Base-by-base conservation (phyloP, 2,888 invertebrate genomes). In the Troides oblongomaculatus region DNA sequence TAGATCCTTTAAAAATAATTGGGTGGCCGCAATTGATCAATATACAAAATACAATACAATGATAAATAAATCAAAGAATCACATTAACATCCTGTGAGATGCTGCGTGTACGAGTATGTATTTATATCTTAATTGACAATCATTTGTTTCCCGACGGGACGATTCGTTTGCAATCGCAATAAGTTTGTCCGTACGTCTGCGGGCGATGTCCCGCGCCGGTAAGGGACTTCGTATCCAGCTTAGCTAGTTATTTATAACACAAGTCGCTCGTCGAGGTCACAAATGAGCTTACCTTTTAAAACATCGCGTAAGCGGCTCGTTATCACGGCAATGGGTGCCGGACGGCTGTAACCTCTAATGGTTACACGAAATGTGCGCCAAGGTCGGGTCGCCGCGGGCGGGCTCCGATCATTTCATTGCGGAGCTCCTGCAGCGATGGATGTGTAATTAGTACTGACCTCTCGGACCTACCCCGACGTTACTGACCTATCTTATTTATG, bases 401-500 rank as follows among this genome's bases (percentile, higher is more conserved):
- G 69, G 76, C 14, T 84, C 84, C 83, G 81, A 86, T 84, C 79
- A 83, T 78, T 70, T 69, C 62, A 64, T 71, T 69, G 69, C 79
- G 79, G 79, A 79, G 78, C 78, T 81, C 80, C 81, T 83, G 84
- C 84, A 82, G 81, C 78, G 50, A 6, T 30, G 14, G 75, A 74
- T 73, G 70, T 70, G 71, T 74, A 74, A 78, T 78, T 77, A 79
- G 77, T 71, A 30, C n/a, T 39, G 14, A 62, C 74, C 77, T 76
- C 77, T 83, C 86, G 84, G 89, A 90, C 90, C 90, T 89, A 90
- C 90, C 89, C 89, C 86, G 86, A 84, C 75, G 85, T 56, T 21
- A 8, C 56, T 7, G 56, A 56, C 56, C 56, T 56, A 84, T 87
- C 84, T 84, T 83, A 84, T 86, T 85, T 85, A 85, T 86, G 85